Base-by-base conservation (phyloP, 2,113 vertebrate species). In the Cathartes aura region DNA sequence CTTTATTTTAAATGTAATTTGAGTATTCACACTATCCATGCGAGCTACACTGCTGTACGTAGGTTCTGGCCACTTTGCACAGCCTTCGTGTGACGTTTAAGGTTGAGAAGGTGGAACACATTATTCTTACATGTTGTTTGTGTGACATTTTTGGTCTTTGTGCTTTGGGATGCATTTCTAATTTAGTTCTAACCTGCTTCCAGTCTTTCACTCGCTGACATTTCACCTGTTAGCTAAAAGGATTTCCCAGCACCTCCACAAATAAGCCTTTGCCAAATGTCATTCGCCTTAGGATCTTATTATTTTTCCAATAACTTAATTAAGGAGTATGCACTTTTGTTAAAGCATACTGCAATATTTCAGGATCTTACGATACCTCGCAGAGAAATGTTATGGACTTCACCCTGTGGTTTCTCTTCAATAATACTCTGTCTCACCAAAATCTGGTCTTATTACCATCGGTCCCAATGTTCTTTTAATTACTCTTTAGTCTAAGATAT, bases 1-100 rank as follows among this genome's bases (percentile, higher is more conserved):
- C 4, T 24, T n/a, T 12, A 32, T 66, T n/a, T 66, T 48, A 38
- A 48, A 53, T 26, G 11, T 6, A 38, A 48, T 66, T 15, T 45
- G 12, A 24, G 26, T 11, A 50, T 12, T 76, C 18, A 7, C 24
- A 24, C 36, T 10, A 19, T 12, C 2, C 1, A 2, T 30, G 30
- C 3, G 30, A 88, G 53, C 40, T 23, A 32, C 42, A 18, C 26
- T 11, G 43, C 20, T 29, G 15, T 29, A 30, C 1, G 1, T 5
- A 52, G 29, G 23, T 13, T 34, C 43, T n/a, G 68, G 32, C 24
- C 53, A 32, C 24, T 58, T 7, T 12, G 4, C 24, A 32, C 6
- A 38, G 38, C 6, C 8, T 43, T 45, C 1, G 0, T 36, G 3
- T 2, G 3, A 21, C 8, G 3, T 20, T 24, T 19, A 11, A 42